Evolutionary conservation across 2,888 invertebrate genomes (phyloP).

Genomic region (Flexamia atlantica): DNA sequence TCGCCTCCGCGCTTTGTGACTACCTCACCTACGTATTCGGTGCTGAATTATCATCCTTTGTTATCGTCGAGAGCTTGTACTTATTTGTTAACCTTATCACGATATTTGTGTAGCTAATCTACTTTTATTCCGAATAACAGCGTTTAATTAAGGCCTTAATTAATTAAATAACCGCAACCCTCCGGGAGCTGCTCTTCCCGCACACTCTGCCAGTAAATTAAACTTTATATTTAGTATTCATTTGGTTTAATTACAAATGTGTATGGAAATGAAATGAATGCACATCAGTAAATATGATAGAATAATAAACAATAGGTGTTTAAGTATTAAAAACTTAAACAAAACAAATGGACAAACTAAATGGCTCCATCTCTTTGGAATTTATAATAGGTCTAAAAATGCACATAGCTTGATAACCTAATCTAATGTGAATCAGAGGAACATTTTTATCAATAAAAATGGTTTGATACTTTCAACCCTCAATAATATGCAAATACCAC

Average conservation of each 20-base stretch:
- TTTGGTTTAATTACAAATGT: neutral
- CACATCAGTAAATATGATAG: neutral
- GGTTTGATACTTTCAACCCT: no score
- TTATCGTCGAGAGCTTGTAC: neutral
- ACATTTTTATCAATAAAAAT: no score
- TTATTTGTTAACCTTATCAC: neutral
- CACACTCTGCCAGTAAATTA: neutral
- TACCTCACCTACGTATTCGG: neutral
- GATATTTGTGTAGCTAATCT: neutral
- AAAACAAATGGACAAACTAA: no score
- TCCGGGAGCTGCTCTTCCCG: neutral
- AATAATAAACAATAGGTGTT: no score
- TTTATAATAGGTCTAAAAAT: no score
- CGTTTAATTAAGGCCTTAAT: neutral
- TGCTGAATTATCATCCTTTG: neutral
- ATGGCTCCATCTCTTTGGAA: no score
- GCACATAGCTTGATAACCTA: no score
- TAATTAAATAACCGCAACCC: neutral
- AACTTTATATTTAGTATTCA: conserved; percentile 1
- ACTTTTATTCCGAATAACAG: conserved; percentile 7
- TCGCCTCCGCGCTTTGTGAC: neutral
- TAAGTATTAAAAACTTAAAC: no score
- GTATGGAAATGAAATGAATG: neutral
- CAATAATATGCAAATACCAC: no score
- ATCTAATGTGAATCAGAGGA: no score